A percentile compares a stretch with the other conserved stretches of the same genome.
These are phyloP conservation scores for Drosophila peninsularis DNA, from an alignment of 2,888 invertebrate genomes.

Conservation along the genomic window DNA sequence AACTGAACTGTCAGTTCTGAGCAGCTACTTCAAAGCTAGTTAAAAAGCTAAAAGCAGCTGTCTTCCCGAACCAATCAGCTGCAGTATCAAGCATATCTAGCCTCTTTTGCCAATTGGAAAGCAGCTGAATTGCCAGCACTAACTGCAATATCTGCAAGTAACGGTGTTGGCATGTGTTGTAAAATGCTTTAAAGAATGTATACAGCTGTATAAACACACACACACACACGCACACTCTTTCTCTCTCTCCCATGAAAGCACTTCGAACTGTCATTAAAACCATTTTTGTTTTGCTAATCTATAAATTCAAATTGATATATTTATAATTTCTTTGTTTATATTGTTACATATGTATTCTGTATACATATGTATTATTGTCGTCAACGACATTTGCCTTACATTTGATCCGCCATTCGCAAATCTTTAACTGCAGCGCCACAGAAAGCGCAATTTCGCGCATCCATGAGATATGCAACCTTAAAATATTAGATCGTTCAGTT, in stretches of 20 bases:
- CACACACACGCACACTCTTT: neutral
- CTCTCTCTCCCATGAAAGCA: too few relatives aligned
- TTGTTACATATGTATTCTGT: slow-evolving; percentile 1
- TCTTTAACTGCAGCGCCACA: slow-evolving; percentile 41
- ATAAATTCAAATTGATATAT: slow-evolving; percentile 1
- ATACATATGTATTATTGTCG: slow-evolving; percentile 2
- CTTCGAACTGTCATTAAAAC: neutral
- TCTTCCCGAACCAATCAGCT: too few relatives aligned
- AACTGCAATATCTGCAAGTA: slow-evolving; percentile 4
- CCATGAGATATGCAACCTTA: slow-evolving; percentile 56
- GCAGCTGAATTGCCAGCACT: neutral
- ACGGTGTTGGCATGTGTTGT: slow-evolving; percentile 46
- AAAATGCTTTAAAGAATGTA: neutral
- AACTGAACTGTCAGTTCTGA: slow-evolving; percentile 1
- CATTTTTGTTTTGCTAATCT: neutral
- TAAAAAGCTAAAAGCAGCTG: neutral
- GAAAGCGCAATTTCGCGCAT: slow-evolving; percentile 49
- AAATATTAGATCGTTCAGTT: neutral
- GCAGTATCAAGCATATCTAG: neutral
- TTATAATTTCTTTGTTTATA: slow-evolving; percentile 15
- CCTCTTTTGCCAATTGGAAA: neutral
- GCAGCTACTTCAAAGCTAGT: neutral
- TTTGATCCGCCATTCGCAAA: slow-evolving; percentile 25
- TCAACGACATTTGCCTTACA: slow-evolving; percentile 22
- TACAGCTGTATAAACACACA: neutral